Base-by-base conservation (phyloP, 2,797 vertebrate species). In the Serranus cabrilla region DNA sequence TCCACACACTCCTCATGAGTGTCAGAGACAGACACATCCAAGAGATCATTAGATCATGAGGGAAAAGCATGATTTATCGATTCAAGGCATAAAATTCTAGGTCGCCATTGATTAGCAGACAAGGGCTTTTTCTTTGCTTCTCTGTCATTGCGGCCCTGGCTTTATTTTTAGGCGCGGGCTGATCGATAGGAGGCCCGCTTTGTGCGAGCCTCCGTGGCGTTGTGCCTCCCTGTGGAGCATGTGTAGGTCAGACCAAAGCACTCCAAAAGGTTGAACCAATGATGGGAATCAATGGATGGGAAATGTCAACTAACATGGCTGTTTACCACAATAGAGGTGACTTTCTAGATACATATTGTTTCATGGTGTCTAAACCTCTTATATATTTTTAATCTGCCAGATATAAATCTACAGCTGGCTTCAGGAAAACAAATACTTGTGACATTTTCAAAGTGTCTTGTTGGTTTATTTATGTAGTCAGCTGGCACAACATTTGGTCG, bases 231-330 rank as follows among this genome's bases (percentile, higher is more conserved):
- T 5, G 57, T 1, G 64, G 91, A 89, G 86, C 76, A 71, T 0
- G 68, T 72, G 83, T 85, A 88, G 93, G 91, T 93, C 92, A 92
- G 84, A 80, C 61, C 79, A 61, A 82, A 85, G 79, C 87, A 57
- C 82, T 81, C 57, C 21, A 21, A 91, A 93, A 94, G 91, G 91
- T 92, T 87, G 89, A 86, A 74, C 68, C 86, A 69, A 87, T 91
- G 89, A 92, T 91, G 84, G 89, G 81, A 91, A 92, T 93, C 92
- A 89, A 87, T 93, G 85, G 71, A 63, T 83, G 81, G 78, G 88
- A 93, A 94, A 94, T 92, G 91, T 93, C 91, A 92, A 45, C 87
- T 80, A 89, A 84, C 77, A 56, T 56, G 75, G 58, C 81, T 87
- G 82, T 85, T 91, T 89, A 79, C 80, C 47, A 61, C 81, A 7